A percentile compares a stretch with the other conserved stretches of the same genome.
Conservation (phyloP, 2,113 vertebrate genomes). For the Falco punctatus region DNA sequence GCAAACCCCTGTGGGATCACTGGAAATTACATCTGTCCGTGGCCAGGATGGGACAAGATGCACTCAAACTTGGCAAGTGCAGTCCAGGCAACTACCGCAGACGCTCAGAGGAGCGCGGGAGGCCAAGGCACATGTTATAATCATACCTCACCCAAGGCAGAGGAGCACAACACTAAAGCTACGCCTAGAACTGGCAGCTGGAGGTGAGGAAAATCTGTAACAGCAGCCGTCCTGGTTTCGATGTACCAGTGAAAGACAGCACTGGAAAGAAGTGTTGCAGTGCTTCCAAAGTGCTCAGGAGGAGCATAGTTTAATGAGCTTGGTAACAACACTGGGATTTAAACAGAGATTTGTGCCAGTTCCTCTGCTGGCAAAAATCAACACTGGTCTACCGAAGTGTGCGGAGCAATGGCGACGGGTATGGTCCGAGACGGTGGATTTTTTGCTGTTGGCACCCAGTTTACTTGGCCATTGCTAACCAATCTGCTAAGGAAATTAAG, state of each 20-base stretch:
- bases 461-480: not conserved
- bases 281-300: not conserved
- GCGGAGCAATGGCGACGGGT: fast-evolving
- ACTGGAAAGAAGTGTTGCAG: not conserved
- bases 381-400: not conserved
- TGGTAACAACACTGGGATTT: not conserved
- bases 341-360: not conserved
- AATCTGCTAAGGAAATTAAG: not conserved
- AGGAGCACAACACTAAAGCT: not conserved
- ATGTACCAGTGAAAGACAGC: not conserved
- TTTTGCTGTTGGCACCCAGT: not conserved
- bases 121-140: fast-evolving
- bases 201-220: not conserved
- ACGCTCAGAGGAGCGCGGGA: not conserved
- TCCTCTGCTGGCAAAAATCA: not conserved
- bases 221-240: not conserved
- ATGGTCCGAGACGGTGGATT: not conserved
- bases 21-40: not conserved
- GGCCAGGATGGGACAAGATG: not conserved
- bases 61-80: not conserved
- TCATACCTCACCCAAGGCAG: not conserved
- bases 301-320: fast-evolving
- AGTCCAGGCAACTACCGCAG: not conserved
- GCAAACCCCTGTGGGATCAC: not conserved
- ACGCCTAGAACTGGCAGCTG: not conserved